A percentile compares a stretch with the other conserved stretches of the same genome.
These are phyloP conservation scores for Lepus oiostolus DNA, from an alignment of 2,797 vertebrate species.

Conservation along the genomic window DNA sequence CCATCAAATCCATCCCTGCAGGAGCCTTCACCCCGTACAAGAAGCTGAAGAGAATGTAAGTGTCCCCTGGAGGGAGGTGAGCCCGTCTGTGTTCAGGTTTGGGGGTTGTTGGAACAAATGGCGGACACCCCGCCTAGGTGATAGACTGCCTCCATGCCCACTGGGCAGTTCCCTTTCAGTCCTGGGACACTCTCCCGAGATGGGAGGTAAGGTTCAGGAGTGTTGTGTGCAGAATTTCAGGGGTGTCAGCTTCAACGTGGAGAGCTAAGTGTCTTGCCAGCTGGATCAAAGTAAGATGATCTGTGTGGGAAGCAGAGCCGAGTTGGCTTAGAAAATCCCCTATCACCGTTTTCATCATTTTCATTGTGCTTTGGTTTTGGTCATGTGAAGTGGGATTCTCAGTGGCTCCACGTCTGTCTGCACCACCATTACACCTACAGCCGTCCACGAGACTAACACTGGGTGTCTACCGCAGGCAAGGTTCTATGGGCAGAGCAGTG, in stretches of 20 bases:
- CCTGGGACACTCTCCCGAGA: not conserved
- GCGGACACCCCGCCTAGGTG: too few relatives aligned
- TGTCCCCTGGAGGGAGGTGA: slow-evolving; percentile 62
- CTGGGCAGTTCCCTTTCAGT: not conserved
- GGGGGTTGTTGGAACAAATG: not conserved
- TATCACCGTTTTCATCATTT: not conserved
- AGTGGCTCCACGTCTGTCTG: not conserved
- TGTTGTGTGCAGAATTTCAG: rapidly evolving
- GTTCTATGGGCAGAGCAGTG: rapidly evolving
- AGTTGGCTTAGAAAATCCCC: not conserved
- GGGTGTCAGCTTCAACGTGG: too few relatives aligned
- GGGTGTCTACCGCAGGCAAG: rapidly evolving
- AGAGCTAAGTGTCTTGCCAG: not conserved
- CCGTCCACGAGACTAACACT: rapidly evolving
- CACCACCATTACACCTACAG: not conserved
- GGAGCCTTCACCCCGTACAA: slow-evolving; percentile 97
- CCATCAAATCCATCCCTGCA: slow-evolving; percentile 95
- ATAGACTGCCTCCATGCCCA: rapidly evolving
- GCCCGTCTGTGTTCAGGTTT: not conserved
- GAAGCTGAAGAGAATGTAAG: slow-evolving; percentile 99
- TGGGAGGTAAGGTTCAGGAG: not conserved
- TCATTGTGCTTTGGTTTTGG: not conserved
- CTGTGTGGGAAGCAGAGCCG: not conserved
- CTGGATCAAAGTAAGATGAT: not conserved
- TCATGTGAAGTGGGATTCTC: not conserved